Evolutionary conservation across 1,140 invertebrate genomes (phyloP).

Genomic region (Drosophila mauritiana): DNA sequence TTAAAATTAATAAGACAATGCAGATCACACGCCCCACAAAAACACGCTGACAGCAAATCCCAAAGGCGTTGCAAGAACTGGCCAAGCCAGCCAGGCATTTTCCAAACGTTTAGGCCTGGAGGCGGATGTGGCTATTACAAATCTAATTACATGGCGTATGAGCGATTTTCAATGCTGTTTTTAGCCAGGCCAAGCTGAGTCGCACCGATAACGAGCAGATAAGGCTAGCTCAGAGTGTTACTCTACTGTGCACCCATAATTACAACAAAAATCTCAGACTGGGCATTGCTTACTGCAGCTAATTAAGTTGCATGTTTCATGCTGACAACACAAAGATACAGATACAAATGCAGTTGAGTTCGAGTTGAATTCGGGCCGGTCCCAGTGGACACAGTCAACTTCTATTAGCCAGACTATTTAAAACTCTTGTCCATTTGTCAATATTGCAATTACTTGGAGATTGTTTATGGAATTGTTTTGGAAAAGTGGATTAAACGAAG

Average conservation of each 20-base stretch:
- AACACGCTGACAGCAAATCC: conserved; percentile 2
- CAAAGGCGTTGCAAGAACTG: conserved; percentile 34
- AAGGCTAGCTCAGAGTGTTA: conserved; percentile 35
- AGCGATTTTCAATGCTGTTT: conserved; percentile 45
- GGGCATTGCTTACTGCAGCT: conserved; percentile 22
- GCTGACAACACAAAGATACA: conserved; percentile 42
- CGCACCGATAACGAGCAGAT: conserved; percentile 38
- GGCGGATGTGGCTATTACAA: conserved; percentile 56
- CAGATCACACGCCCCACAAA: conserved; percentile 44
- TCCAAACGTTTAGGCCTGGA: conserved; percentile 30
- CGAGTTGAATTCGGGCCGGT: conserved; percentile 16
- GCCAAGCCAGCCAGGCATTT: conserved; percentile 40
- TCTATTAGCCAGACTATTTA: conserved; percentile 65
- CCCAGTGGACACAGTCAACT: conserved; percentile 56
- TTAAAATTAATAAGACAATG: conserved; percentile 77
- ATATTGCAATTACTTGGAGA: conserved; percentile 12
- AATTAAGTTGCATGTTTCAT: conserved; percentile 70
- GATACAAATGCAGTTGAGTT: conserved; percentile 16
- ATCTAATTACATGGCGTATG: conserved; percentile 58
- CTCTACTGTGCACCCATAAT: conserved; percentile 6
- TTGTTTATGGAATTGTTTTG: conserved; percentile 17
- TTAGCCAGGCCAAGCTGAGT: conserved; percentile 24
- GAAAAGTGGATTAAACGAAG: conserved; percentile 1
- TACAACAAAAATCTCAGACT: conserved; percentile 3
- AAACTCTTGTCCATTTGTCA: conserved; percentile 53